Evolutionary conservation across 2,888 invertebrate species (phyloP).

Genomic region (Andrena camellia): DNA sequence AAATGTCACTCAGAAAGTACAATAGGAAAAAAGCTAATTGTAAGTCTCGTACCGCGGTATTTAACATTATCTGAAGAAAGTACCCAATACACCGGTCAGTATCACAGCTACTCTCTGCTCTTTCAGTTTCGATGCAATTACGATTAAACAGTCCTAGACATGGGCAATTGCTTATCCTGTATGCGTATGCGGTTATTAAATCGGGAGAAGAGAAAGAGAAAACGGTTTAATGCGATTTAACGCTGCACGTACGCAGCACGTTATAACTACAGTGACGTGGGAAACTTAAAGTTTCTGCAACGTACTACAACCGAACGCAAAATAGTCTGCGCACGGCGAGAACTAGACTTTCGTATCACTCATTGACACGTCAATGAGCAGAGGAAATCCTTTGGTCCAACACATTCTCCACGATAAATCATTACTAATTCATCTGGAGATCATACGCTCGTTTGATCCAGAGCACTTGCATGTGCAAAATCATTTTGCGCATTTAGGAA

Average conservation of each 20-base stretch:
- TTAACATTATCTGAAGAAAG: constrained; percentile 63
- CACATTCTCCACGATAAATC: constrained; percentile 59
- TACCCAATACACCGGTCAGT: constrained; percentile 81
- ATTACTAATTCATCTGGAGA: constrained; percentile 59
- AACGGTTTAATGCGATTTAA: constrained; percentile 33
- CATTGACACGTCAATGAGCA: constrained; percentile 56
- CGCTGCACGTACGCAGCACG: constrained; percentile 46
- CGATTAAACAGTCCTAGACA: constrained; percentile 59
- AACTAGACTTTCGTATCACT: constrained; percentile 64
- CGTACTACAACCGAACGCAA: constrained; percentile 76
- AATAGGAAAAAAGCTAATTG: constrained; percentile 31
- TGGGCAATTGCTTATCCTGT: constrained; percentile 42
- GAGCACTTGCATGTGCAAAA: constrained; percentile 15
- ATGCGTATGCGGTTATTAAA: constrained; percentile 60
- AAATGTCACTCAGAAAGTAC: constrained; percentile 37
- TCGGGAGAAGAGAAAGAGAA: constrained; percentile 69
- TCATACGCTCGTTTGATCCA: constrained; percentile 44
- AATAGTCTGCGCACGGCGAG: constrained; percentile 40
- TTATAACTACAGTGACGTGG: constrained; percentile 80
- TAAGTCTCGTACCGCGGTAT: constrained; percentile 39
- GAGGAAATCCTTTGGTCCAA: constrained; percentile 71
- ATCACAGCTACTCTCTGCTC: constrained; percentile 83
- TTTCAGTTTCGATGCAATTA: constrained; percentile 69
- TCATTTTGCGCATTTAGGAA: constrained; percentile 42
- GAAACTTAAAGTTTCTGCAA: constrained; percentile 82